Evolutionary conservation across 1,140 invertebrate species (phyloP).

Genomic region (Dreissena rostriformis): DNA sequence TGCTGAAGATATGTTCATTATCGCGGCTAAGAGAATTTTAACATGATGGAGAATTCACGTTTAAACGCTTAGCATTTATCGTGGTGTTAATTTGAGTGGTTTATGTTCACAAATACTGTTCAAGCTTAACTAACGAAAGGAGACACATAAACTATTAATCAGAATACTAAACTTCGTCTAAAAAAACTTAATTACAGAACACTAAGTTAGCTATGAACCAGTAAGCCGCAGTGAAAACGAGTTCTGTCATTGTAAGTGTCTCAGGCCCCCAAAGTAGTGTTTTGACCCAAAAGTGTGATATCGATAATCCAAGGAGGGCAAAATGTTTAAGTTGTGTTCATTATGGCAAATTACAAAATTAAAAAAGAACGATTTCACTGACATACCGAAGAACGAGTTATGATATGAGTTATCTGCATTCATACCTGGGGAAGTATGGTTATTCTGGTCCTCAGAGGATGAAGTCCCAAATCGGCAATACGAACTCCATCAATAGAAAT

Average conservation of each 20-base stretch:
- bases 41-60: neutral
- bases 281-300: neutral
- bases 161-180: too few species aligned
- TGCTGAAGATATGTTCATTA: neutral
- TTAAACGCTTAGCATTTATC: too few species aligned
- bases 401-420: neutral
- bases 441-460: conserved; percentile 90
- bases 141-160: too few species aligned
- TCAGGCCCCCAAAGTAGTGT: neutral
- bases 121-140: too few species aligned
- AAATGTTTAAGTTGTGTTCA: neutral
- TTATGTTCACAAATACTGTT: too few species aligned
- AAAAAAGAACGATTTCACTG: neutral
- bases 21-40: neutral
- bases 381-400: too few species aligned
- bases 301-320: neutral
- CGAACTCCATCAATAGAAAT: conserved; percentile 95
- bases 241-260: neutral
- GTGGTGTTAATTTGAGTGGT: too few species aligned
- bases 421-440: conserved; percentile 93
- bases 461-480: conserved; percentile 92
- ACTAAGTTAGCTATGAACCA: too few species aligned
- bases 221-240: neutral
- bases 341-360: neutral
- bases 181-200: too few species aligned